These are phyloP conservation scores for Phaethornis superciliosus DNA, from an alignment of 2,113 vertebrate species.

Conservation along the genomic window DNA sequence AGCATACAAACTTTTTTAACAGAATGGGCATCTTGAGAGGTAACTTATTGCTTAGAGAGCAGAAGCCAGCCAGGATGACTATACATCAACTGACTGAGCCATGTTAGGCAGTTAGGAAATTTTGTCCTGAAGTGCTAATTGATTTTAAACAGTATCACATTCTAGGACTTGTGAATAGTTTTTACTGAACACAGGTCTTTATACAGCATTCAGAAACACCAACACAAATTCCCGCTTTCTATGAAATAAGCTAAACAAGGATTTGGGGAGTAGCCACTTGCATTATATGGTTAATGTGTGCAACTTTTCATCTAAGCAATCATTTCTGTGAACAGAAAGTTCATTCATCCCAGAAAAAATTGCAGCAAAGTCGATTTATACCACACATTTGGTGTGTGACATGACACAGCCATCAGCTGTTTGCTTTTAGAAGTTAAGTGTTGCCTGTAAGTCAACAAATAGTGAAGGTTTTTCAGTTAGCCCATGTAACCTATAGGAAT, in stretches of 20 bases:
- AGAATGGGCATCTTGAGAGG: background rate
- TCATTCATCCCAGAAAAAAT: slow-evolving; percentile 57
- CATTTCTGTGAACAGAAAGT: slow-evolving; percentile 68
- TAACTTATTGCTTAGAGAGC: background rate
- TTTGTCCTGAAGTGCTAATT: background rate
- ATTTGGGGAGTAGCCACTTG: slow-evolving; percentile 26
- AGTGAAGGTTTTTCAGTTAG: background rate
- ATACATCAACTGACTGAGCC: background rate
- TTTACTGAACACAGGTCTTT: background rate
- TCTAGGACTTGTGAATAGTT: background rate
- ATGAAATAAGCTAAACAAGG: slow-evolving; percentile 52
- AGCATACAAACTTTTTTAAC: background rate
- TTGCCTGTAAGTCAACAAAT: background rate
- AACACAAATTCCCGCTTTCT: slow-evolving; percentile 53
- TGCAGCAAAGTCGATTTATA: slow-evolving; percentile 27
- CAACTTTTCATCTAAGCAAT: slow-evolving; percentile 57
- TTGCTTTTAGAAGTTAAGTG: slow-evolving; percentile 8
- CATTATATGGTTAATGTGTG: background rate
- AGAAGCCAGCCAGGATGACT: background rate
- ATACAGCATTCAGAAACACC: slow-evolving; percentile 37
- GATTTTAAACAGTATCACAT: slow-evolving; percentile 31
- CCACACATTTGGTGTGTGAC: slow-evolving; percentile 14
- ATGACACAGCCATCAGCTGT: background rate
- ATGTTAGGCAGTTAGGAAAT: background rate
- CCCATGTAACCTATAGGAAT: background rate